Conservation (phyloP, 2,797 vertebrate genomes). For the Rhabdophis nuchalis region DNA sequence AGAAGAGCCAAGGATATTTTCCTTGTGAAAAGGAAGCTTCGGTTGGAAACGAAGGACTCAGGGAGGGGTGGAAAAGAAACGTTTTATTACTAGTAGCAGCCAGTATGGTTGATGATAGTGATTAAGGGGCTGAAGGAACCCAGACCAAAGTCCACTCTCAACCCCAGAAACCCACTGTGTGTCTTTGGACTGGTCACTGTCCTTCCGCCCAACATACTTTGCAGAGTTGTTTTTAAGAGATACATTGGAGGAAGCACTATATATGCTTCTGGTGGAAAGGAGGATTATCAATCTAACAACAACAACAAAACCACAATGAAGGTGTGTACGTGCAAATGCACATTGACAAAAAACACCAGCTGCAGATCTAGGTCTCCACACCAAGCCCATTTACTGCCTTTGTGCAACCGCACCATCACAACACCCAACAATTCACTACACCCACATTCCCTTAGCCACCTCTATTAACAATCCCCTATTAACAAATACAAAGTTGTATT, state of each 20-base stretch:
- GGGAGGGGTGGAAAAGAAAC: neutral
- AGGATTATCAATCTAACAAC: neutral
- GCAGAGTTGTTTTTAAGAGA: neutral
- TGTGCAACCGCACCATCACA: neutral
- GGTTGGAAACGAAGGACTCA: neutral
- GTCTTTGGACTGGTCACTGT: neutral
- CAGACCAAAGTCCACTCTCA: neutral
- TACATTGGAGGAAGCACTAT: neutral
- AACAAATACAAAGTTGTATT: neutral
- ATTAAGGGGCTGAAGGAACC: neutral
- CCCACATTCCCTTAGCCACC: neutral
- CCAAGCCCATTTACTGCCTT: neutral
- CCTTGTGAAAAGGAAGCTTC: neutral
- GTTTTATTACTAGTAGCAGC: neutral
- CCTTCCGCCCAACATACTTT: neutral
- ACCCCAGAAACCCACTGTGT: neutral
- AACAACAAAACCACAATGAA: neutral
- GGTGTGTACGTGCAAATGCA: neutral
- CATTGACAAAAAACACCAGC: neutral
- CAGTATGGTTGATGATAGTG: neutral
- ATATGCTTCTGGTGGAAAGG: neutral
- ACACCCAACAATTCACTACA: neutral
- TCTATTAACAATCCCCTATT: neutral
- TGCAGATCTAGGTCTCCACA: neutral
- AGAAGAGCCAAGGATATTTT: neutral